Conservation (phyloP, 92 coral and sea anemone species). For the Epizoanthus scotinus region DNA sequence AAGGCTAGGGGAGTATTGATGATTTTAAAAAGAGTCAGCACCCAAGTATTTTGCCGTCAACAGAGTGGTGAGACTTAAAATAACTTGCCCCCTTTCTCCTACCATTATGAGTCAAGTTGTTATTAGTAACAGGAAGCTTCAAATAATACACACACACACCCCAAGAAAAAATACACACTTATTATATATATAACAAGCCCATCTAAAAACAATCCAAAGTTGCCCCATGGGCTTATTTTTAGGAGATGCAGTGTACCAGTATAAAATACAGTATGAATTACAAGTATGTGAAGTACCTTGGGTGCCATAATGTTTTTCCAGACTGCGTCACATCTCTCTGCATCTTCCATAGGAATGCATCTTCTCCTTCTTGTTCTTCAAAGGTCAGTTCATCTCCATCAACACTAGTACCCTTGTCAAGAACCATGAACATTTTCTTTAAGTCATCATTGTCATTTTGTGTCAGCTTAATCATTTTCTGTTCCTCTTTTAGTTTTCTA, state of each 20-base stretch:
- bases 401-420: conserved; percentile 26
- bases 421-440: conserved; percentile 40
- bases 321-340: conserved; percentile 51
- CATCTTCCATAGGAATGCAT: conserved; percentile 53
- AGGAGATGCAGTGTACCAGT: background rate
- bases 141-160: background rate
- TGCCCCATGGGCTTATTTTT: background rate
- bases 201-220: background rate
- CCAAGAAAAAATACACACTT: background rate
- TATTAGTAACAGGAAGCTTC: no score
- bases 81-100: no score
- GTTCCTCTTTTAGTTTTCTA: conserved; percentile 39
- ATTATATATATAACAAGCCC: background rate
- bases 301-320: conserved; percentile 55
- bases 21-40: no score
- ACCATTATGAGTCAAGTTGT: no score
- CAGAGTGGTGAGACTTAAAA: no score
- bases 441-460: conserved; percentile 47
- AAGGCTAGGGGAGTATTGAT: no score
- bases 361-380: conserved; percentile 19
- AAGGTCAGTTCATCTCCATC: conserved; percentile 49
- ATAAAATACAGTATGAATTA: background rate
- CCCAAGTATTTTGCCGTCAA: no score
- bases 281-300: conserved; percentile 44
- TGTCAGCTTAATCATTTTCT: conserved; percentile 33